phyloP scores from a whole-genome alignment of 2,888 invertebrate species.

The Trichogramma dendrolimi region DNA sequence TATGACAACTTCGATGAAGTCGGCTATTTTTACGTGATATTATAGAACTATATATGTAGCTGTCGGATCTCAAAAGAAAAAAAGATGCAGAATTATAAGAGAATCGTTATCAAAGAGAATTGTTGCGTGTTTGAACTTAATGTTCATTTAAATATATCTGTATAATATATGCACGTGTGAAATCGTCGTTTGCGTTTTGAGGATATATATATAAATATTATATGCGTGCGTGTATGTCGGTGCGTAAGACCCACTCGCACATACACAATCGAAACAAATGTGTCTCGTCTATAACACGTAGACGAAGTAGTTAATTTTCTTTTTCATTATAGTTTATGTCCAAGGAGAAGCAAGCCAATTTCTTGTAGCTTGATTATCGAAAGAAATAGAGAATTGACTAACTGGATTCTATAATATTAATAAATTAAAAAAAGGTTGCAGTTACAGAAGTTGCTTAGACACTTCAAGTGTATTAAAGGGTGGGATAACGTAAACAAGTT shows the following conservation, averaged over 20 bases:
- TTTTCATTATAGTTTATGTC: conserved; percentile 20
- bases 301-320: conserved; percentile 3
- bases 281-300: conserved; percentile 7
- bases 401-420: too few relatives aligned
- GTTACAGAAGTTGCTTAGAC: conserved; percentile 43
- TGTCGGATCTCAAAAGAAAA: conserved; percentile 23
- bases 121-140: conserved; percentile 12
- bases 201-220: conserved; percentile 7
- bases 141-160: neutral
- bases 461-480: conserved; percentile 15
- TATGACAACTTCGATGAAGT: neutral
- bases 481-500: conserved; percentile 18
- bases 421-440: conserved; percentile 45
- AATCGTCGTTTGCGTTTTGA: conserved; percentile 23
- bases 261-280: conserved; percentile 2
- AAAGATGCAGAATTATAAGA: conserved; percentile 16
- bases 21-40: conserved; percentile 17
- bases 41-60: neutral
- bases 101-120: conserved; percentile 22
- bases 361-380: conserved; percentile 21
- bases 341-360: conserved; percentile 24
- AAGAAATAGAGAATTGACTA: conserved; percentile 22
- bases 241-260: neutral
- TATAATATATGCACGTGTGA: conserved; percentile 8
- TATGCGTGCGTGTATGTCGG: too few relatives aligned